phyloP scores from a whole-genome alignment of 2,888 invertebrate species.

The Agapetus fuscipes region DNA sequence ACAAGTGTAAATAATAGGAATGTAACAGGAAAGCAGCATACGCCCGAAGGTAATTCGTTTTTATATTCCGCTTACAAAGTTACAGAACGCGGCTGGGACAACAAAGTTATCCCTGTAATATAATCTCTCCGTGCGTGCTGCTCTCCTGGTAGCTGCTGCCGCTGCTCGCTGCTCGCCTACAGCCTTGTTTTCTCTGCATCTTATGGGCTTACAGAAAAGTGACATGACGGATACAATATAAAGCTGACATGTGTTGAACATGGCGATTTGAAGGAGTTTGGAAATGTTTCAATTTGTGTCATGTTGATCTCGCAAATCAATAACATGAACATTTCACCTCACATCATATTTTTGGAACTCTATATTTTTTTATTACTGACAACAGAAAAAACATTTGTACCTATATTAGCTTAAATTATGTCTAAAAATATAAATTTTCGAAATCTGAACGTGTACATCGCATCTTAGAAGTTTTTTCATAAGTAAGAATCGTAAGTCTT shows the following conservation, averaged over 20 bases:
- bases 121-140: conserved; percentile 20
- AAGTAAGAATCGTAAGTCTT: no score
- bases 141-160: conserved; percentile 8
- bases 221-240: neutral
- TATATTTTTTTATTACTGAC: no score
- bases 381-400: no score
- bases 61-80: conserved; percentile 21
- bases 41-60: conserved; percentile 21
- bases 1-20: conserved; percentile 21
- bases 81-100: conserved; percentile 20
- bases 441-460: no score
- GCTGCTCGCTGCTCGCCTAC: no score
- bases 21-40: conserved; percentile 20
- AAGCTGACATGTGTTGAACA: conserved; percentile 1
- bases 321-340: no score
- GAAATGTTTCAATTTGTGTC: no score
- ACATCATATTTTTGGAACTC: no score
- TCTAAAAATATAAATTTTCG: no score
- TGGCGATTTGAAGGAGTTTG: conserved; percentile 1
- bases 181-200: neutral
- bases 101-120: conserved; percentile 21
- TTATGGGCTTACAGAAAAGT: conserved; percentile 1
- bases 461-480: no score
- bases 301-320: no score
- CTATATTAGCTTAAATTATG: no score